phyloP scores from a whole-genome alignment of 2,888 invertebrate genomes.

The Hirtodrosophila alboralis region DNA sequence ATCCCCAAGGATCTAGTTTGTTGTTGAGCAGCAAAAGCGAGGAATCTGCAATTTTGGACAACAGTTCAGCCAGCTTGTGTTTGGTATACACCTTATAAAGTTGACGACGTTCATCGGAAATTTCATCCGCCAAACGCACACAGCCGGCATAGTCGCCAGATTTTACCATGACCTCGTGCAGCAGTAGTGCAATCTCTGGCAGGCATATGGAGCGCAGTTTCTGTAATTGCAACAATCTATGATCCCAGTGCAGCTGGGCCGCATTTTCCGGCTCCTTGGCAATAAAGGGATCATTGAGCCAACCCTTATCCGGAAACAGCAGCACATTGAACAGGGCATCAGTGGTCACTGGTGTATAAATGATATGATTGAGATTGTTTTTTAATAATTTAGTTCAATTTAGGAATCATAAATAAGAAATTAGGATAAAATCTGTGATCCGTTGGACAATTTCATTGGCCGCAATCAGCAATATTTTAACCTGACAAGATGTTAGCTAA shows the following conservation, averaged over 20 bases:
- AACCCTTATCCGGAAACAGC: slow-evolving; percentile 94
- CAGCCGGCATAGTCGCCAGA: slow-evolving; percentile 91
- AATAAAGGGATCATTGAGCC: slow-evolving; percentile 90
- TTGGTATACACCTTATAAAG: slow-evolving; percentile 93
- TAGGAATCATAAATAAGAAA: too few species aligned
- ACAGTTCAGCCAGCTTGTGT: slow-evolving; percentile 90
- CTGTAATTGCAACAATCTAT: slow-evolving; percentile 87
- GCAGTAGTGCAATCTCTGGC: slow-evolving; percentile 91
- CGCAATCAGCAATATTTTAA: too few species aligned
- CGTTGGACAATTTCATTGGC: too few species aligned
- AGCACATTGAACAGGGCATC: slow-evolving; percentile 93
- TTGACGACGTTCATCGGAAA: slow-evolving; percentile 91
- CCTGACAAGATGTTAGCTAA: too few species aligned
- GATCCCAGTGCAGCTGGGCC: slow-evolving; percentile 86
- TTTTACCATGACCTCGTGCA: slow-evolving; percentile 91
- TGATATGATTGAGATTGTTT: background rate
- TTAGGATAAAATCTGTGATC: too few species aligned
- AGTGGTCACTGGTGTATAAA: slow-evolving; percentile 87
- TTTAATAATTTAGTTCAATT: too few species aligned
- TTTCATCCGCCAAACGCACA: slow-evolving; percentile 90
- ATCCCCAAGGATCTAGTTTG: slow-evolving; percentile 93
- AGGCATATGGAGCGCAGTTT: slow-evolving; percentile 92
- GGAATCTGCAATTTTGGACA: slow-evolving; percentile 91
- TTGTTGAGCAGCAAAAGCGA: slow-evolving; percentile 90
- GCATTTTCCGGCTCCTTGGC: slow-evolving; percentile 85